Conservation (phyloP, 2,888 invertebrate genomes). For the Cerastoderma edule region DNA sequence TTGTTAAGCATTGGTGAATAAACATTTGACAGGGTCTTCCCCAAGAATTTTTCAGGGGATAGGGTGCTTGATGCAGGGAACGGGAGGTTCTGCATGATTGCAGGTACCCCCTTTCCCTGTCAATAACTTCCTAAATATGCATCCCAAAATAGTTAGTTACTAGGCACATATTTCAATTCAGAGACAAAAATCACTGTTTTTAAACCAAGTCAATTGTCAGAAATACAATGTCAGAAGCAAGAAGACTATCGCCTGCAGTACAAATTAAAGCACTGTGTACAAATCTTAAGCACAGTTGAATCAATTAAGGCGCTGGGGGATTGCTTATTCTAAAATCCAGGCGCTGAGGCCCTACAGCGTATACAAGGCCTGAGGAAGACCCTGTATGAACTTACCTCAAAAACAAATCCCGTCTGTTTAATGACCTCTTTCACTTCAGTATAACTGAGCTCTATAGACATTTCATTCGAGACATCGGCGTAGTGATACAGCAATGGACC, state of each 20-base stretch:
- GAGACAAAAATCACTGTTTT: too few relatives aligned
- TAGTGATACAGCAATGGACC: constrained; percentile 94
- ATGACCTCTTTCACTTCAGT: constrained; percentile 92
- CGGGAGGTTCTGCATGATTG: too few relatives aligned
- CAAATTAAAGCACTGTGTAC: not conserved
- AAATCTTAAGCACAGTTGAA: not conserved
- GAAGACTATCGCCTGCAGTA: not conserved
- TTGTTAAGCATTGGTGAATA: too few relatives aligned
- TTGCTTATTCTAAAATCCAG: not conserved
- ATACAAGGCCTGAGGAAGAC: too few relatives aligned
- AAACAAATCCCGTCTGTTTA: constrained; percentile 89
- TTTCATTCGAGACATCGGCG: constrained; percentile 93
- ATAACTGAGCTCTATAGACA: constrained; percentile 96
- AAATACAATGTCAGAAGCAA: not conserved
- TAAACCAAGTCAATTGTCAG: too few relatives aligned
- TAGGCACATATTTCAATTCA: too few relatives aligned
- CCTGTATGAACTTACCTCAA: constrained; percentile 80
- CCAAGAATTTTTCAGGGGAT: too few relatives aligned
- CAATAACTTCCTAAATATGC: too few relatives aligned
- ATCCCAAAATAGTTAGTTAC: too few relatives aligned
- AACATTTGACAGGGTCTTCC: too few relatives aligned
- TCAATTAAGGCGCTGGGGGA: not conserved
- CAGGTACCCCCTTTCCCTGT: too few relatives aligned
- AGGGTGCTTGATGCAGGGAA: too few relatives aligned
- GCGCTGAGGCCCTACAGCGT: not conserved